A percentile compares a stretch with the other conserved stretches of the same genome.
These are phyloP conservation scores for Melieria omissa DNA, from an alignment of 2,888 invertebrate genomes.

Conservation along the genomic window DNA sequence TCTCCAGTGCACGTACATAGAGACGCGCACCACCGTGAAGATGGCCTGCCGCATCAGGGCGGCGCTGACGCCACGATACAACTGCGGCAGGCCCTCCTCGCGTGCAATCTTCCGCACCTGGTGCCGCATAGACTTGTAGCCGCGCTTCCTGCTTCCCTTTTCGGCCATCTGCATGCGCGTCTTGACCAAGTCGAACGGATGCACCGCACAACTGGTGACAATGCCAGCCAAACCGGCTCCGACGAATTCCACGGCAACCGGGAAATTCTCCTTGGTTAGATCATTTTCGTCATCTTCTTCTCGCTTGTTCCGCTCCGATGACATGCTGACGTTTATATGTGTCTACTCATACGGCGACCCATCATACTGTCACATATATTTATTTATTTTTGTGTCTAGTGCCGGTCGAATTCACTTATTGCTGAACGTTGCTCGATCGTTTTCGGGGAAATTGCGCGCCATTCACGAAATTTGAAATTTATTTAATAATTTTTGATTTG, in stretches of 20 bases:
- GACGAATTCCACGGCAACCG: slow-evolving; percentile 56
- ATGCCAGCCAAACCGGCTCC: slow-evolving; percentile 90
- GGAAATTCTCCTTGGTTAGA: not conserved
- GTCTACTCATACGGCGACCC: too few relatives aligned
- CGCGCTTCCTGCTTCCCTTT: slow-evolving; percentile 65
- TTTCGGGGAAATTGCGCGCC: too few relatives aligned
- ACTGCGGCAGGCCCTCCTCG: slow-evolving; percentile 85
- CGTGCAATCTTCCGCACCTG: slow-evolving; percentile 79
- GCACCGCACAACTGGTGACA: slow-evolving; percentile 94
- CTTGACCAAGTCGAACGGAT: slow-evolving; percentile 96
- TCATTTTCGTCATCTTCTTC: too few relatives aligned
- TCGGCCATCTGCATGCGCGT: slow-evolving; percentile 93
- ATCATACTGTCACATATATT: too few relatives aligned
- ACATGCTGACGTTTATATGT: too few relatives aligned
- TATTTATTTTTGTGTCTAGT: too few relatives aligned
- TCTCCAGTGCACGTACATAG: slow-evolving; percentile 91
- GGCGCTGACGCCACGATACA: slow-evolving; percentile 93
- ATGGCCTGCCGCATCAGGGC: slow-evolving; percentile 95
- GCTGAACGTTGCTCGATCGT: too few relatives aligned
- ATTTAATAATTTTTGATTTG: too few relatives aligned
- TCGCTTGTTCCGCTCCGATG: too few relatives aligned
- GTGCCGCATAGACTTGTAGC: slow-evolving; percentile 83
- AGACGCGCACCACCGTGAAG: slow-evolving; percentile 95
- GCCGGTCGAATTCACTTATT: too few relatives aligned
- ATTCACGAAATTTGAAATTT: too few relatives aligned